Percentiles rank a stretch among this genome's conserved stretches.
These are phyloP conservation scores for Upupa epops DNA, from an alignment of 2,113 vertebrate genomes.

Conservation along the genomic window DNA sequence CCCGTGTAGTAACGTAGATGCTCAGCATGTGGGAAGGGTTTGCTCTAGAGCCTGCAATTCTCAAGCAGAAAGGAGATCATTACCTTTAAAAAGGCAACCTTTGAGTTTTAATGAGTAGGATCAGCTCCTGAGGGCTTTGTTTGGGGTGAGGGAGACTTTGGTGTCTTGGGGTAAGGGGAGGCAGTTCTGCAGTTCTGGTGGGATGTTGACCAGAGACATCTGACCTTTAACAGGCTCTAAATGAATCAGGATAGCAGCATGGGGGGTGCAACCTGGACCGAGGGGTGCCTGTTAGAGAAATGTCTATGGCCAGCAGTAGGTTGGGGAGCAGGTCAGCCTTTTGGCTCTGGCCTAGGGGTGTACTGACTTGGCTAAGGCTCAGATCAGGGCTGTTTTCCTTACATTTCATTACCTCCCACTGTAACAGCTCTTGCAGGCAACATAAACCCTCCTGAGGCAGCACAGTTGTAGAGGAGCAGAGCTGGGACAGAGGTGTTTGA, in stretches of 20 bases:
- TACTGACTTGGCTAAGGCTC: not conserved
- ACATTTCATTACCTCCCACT: not conserved
- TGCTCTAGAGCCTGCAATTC: not conserved
- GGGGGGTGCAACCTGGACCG: not conserved
- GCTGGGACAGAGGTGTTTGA: not conserved
- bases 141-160: not conserved
- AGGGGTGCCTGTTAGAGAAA: not conserved
- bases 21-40: constrained; percentile 23
- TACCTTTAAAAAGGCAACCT: not conserved
- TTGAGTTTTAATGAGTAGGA: not conserved
- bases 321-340: not conserved
- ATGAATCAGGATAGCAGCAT: not conserved
- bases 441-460: not conserved
- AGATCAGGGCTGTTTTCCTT: not conserved
- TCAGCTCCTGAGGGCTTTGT: not conserved
- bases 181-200: not conserved
- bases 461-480: not conserved
- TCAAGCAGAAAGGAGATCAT: constrained; percentile 8
- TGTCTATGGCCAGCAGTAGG: not conserved
- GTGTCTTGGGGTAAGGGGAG: not conserved
- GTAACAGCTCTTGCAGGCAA: not conserved
- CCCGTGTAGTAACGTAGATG: not conserved
- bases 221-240: not conserved
- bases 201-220: not conserved
- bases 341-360: not conserved